Evolutionary conservation across 2,797 vertebrate genomes (phyloP).

Genomic region (Ispidina lecontei): DNA sequence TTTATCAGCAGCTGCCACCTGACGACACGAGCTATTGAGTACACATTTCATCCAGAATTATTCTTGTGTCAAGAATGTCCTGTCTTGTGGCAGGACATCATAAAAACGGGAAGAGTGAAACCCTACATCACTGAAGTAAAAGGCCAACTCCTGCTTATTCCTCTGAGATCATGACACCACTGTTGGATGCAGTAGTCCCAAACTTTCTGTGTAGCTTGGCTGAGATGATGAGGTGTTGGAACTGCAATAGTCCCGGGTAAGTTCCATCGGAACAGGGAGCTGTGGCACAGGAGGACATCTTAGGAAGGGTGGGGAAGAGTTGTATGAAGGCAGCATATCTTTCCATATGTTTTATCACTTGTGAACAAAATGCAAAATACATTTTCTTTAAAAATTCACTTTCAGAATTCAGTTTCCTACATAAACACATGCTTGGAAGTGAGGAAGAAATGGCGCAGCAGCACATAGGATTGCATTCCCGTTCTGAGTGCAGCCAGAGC

Average conservation of each 20-base stretch:
- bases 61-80: background rate
- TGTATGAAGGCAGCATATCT: background rate
- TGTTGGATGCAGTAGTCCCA: background rate
- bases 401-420: background rate
- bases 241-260: background rate
- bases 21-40: fast-evolving
- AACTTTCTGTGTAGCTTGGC: background rate
- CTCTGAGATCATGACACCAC: background rate
- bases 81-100: background rate
- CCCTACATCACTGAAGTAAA: background rate
- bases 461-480: background rate
- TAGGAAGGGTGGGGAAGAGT: background rate
- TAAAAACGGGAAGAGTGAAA: background rate
- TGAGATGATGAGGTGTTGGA: background rate
- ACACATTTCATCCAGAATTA: background rate
- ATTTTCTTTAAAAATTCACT: background rate
- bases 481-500: background rate
- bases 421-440: background rate
- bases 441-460: background rate
- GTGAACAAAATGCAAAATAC: background rate
- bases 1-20: background rate
- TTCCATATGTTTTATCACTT: background rate
- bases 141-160: background rate
- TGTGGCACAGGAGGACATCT: background rate
- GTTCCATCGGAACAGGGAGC: background rate